Conservation (phyloP, 2,888 invertebrate genomes). For the Tridacna gigas region DNA sequence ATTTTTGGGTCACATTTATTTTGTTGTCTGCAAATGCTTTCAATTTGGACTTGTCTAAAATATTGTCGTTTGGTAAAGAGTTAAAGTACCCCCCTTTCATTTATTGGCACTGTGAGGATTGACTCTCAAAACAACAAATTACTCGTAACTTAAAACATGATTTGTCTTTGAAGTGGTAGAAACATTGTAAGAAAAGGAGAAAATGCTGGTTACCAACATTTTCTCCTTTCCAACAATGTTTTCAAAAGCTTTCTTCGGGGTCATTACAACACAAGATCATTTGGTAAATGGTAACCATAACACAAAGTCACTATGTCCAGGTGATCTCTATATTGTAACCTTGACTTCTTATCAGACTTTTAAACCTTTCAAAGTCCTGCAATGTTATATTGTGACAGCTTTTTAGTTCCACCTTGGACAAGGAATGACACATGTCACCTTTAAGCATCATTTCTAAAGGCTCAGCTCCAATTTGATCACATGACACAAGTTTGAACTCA, state of each 20-base stretch:
- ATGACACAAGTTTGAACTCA: slow-evolving; percentile 26
- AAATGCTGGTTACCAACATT: not conserved
- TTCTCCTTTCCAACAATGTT: not conserved
- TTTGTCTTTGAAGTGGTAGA: not conserved
- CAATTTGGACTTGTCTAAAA: too few relatives aligned
- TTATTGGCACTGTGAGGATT: too few relatives aligned
- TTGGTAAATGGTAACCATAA: too few relatives aligned
- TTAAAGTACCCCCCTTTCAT: too few relatives aligned
- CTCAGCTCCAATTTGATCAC: slow-evolving; percentile 42
- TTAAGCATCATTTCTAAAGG: slow-evolving; percentile 30
- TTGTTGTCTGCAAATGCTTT: too few relatives aligned
- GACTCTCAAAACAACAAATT: too few relatives aligned
- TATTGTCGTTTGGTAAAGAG: too few relatives aligned
- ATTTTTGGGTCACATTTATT: too few relatives aligned
- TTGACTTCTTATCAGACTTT: slow-evolving; percentile 11
- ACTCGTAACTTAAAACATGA: too few relatives aligned
- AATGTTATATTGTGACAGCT: slow-evolving; percentile 39
- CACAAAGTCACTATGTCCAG: slow-evolving; percentile 29
- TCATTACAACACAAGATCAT: not conserved
- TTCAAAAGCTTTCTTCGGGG: not conserved
- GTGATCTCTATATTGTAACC: slow-evolving; percentile 35
- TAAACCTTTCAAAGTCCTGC: slow-evolving; percentile 35
- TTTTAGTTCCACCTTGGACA: slow-evolving; percentile 25
- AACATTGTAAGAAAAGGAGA: slow-evolving; percentile 12
- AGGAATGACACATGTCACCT: slow-evolving; percentile 24